Evolutionary conservation across 1,140 invertebrate species (phyloP).

Genomic region (Microplitis mediator): DNA sequence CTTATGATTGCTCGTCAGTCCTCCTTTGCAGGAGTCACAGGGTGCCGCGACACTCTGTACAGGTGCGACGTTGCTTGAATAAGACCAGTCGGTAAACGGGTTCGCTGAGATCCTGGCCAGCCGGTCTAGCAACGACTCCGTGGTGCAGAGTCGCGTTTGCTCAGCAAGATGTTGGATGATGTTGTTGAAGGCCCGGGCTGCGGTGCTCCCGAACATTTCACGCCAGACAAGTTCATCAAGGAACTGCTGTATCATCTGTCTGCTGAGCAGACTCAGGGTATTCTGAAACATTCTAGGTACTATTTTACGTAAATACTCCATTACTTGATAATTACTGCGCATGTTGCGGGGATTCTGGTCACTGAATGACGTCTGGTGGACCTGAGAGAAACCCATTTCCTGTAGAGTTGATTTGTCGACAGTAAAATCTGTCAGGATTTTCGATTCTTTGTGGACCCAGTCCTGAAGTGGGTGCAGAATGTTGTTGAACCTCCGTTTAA

Average conservation of each 20-base stretch:
- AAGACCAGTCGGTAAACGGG: constrained; percentile 81
- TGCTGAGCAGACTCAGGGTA: constrained; percentile 79
- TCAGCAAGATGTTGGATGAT: constrained; percentile 79
- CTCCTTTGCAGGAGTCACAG: background rate
- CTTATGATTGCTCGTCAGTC: background rate
- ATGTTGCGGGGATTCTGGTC: constrained; percentile 67
- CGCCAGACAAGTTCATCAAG: constrained; percentile 85
- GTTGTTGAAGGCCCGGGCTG: constrained; percentile 80
- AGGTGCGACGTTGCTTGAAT: constrained; percentile 49
- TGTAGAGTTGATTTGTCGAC: constrained; percentile 79
- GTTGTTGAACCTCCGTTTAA: constrained; percentile 72
- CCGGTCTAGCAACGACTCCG: constrained; percentile 62
- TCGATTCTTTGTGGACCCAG: constrained; percentile 80
- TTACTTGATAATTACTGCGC: constrained; percentile 76
- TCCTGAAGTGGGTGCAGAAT: constrained; percentile 78
- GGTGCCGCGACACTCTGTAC: constrained; percentile 43
- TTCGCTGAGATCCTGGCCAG: constrained; percentile 73
- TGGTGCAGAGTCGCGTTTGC: constrained; percentile 67
- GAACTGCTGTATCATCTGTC: constrained; percentile 87
- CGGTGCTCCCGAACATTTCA: constrained; percentile 75
- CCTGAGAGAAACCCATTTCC: constrained; percentile 77
- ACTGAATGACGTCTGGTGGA: constrained; percentile 69
- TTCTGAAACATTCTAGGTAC: constrained; percentile 91
- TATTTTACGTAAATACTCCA: constrained; percentile 84
- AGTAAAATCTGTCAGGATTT: constrained; percentile 80